phyloP scores from a whole-genome alignment of 2,797 vertebrate species.

The Anomalospiza imberbis region DNA sequence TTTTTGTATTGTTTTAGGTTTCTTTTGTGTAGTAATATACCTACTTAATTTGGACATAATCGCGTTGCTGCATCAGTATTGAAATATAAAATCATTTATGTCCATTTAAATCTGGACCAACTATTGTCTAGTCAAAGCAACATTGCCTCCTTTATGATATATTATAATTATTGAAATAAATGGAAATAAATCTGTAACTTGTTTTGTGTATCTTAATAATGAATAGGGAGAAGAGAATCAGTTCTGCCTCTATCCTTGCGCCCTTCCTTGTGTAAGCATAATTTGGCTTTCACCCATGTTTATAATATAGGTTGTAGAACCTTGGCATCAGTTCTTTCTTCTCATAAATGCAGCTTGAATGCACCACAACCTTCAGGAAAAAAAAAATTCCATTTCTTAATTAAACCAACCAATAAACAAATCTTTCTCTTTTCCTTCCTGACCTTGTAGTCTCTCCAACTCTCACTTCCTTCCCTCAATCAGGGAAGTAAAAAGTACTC shows the following conservation, averaged over 20 bases:
- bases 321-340: neutral
- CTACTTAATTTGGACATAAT: neutral
- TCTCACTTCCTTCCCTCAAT: neutral
- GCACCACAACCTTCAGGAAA: neutral
- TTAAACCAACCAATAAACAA: neutral
- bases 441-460: neutral
- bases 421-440: neutral
- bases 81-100: neutral
- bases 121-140: neutral
- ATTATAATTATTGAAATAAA: neutral
- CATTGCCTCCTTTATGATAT: neutral
- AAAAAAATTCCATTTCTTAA: neutral
- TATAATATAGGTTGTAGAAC: neutral
- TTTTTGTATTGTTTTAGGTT: neutral
- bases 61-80: neutral
- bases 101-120: neutral
- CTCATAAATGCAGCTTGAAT: neutral
- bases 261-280: neutral
- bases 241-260: neutral
- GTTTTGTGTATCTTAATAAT: neutral
- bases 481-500: neutral
- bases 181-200: neutral
- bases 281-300: neutral
- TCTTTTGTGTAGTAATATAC: neutral
- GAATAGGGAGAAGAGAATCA: neutral